Evolutionary conservation across 2,888 invertebrate genomes (phyloP), one percentile per base, ranked within the genome.

Genomic region (Noctua fimbriata): DNA sequence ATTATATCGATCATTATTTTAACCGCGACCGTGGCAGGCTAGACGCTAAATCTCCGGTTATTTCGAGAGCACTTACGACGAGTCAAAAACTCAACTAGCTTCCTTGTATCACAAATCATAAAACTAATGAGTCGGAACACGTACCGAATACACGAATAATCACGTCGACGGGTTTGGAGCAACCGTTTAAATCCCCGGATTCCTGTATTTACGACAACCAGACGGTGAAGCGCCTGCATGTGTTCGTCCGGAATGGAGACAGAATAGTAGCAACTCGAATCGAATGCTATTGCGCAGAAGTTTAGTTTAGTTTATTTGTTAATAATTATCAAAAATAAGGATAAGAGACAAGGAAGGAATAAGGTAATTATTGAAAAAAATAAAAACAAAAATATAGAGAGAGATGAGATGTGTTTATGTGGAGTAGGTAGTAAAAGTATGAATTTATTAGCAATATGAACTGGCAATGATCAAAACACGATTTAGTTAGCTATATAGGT

Each of bases 101-200:
- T 70, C 69, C 69, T 55, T 58, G 69, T 66, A 73, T 70, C 74
- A 83, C 55, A 83, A 76, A 76, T 83, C 79, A 83, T 76, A 76
- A 49, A 69, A 60, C 28, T 66, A 83, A 83, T 83, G 84, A 87
- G 70, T 71, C 28, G 16, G 32, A 63, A 78, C 72, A 83, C 66
- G 76, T 28, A 41, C 69, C 70, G 44, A 58, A 69, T 77, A 55
- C 44, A 36, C 32, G 41, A 44, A 69, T 74, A 32, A 28, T 49
- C 14, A 70, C 32, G 36, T 16, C 63, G 47, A 70, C 63, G 44
- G 10, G 49, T 28, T 66, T 32, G 28, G 65, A 79, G 58, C 32
- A 28, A n/a, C 84, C 49, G 18, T 58, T 16, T 44, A 60, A 63
- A 81, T 65, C 32, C 24, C 69, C 44, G 10, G 69, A 65, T 55